These are phyloP conservation scores for Clamator glandarius DNA, from an alignment of 2,797 vertebrate species.

Conservation along the genomic window DNA sequence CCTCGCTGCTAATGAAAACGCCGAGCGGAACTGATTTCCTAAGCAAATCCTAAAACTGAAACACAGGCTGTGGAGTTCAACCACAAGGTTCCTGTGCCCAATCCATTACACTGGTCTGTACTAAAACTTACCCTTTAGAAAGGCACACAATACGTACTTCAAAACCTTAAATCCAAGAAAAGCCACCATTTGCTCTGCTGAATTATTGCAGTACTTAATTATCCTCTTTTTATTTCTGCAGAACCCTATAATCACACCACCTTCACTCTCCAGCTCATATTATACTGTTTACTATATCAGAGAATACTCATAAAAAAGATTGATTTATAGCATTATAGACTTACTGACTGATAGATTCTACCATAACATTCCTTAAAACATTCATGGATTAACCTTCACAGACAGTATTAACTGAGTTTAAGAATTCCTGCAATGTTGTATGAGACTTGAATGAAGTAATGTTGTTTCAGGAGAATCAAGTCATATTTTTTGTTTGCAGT, in stretches of 20 bases:
- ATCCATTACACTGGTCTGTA: not conserved
- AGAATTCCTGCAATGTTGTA: not conserved
- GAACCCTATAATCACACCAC: not conserved
- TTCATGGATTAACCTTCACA: not conserved
- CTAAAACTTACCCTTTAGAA: not conserved
- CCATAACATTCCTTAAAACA: not conserved
- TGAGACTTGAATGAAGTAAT: not conserved
- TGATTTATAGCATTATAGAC: not conserved
- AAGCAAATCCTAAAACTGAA: slow-evolving; percentile 29
- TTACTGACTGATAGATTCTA: not conserved
- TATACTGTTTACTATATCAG: not conserved
- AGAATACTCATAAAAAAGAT: not conserved
- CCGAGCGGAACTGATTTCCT: not conserved
- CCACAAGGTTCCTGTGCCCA: not conserved
- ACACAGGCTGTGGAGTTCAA: not conserved
- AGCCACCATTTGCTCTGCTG: not conserved
- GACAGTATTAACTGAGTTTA: not conserved
- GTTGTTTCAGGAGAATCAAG: not conserved
- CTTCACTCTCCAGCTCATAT: not conserved
- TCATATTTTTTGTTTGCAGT: not conserved
- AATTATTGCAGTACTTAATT: not conserved
- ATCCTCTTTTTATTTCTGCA: not conserved
- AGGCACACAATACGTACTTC: not conserved
- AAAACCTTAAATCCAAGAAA: not conserved
- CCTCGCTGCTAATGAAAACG: slow-evolving; percentile 1